Conservation (phyloP, 1,140 invertebrate genomes). For the Pachypeltis micranthus region DNA sequence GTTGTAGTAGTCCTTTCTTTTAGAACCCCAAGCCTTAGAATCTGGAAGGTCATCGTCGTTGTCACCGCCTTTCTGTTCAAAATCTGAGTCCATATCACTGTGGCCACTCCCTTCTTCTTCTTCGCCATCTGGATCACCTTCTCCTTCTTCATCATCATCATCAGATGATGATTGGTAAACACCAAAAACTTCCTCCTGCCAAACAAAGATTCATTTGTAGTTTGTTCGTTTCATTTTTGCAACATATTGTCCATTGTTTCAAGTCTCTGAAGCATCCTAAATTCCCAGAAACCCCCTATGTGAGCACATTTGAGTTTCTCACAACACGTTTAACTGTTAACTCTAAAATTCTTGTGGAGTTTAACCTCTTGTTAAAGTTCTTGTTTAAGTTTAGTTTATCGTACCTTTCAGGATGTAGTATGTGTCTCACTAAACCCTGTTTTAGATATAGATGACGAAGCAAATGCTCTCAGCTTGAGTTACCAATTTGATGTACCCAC, state of each 20-base stretch:
- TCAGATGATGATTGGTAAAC: constrained; percentile 35
- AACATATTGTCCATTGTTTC: not conserved
- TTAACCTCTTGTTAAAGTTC: too few relatives aligned
- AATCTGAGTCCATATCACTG: constrained; percentile 45
- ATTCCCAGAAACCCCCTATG: too few relatives aligned
- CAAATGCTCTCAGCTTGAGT: too few relatives aligned
- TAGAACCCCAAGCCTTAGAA: constrained; percentile 73
- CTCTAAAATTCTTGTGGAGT: too few relatives aligned
- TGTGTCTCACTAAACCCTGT: too few relatives aligned
- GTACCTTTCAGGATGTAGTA: too few relatives aligned
- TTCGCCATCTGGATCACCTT: constrained; percentile 35
- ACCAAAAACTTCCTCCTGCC: constrained; percentile 45
- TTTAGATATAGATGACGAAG: too few relatives aligned
- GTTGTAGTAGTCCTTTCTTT: constrained; percentile 63
- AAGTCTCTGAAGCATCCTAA: too few relatives aligned
- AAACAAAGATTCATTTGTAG: constrained; percentile 12
- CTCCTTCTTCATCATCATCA: constrained; percentile 41
- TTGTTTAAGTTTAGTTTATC: too few relatives aligned
- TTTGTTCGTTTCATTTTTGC: not conserved
- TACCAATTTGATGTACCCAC: too few relatives aligned
- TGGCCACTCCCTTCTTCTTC: constrained; percentile 32
- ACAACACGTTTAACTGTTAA: too few relatives aligned
- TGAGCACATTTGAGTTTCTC: too few relatives aligned
- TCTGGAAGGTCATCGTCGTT: constrained; percentile 58
- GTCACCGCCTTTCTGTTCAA: constrained; percentile 50